Conservation (phyloP, 2,113 vertebrate species). For the Paraplagusia blochii region DNA sequence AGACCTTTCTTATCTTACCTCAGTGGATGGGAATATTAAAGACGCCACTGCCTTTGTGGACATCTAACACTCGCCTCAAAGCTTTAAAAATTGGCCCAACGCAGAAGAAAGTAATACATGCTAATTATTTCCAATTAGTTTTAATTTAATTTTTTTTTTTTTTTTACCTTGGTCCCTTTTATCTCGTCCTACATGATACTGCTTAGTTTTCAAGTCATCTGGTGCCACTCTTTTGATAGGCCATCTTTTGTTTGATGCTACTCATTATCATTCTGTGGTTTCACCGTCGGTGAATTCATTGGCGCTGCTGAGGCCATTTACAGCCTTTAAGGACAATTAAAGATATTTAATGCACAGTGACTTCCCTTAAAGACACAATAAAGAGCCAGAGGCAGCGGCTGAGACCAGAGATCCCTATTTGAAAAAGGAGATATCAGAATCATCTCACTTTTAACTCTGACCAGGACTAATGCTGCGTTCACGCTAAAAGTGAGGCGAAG, state of each 20-base stretch:
- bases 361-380: conserved; percentile 40
- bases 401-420: conserved; percentile 10
- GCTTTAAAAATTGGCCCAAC: neutral
- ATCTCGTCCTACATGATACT: conserved; percentile 13
- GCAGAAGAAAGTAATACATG: neutral
- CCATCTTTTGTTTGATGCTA: conserved; percentile 45
- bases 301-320: conserved; percentile 63
- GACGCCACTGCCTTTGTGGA: too few relatives aligned
- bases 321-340: conserved; percentile 70
- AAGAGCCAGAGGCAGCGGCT: conserved; percentile 4
- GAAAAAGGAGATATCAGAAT: conserved; percentile 5
- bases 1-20: too few relatives aligned
- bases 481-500: too few relatives aligned
- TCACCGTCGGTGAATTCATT: conserved; percentile 42
- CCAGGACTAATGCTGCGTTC: too few relatives aligned
- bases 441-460: conserved; percentile 10
- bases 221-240: conserved; percentile 36
- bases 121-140: conserved; percentile 26
- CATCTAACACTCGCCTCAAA: neutral
- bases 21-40: too few relatives aligned
- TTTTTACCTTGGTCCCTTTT: conserved; percentile 22
- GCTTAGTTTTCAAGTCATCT: conserved; percentile 19
- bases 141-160: too few relatives aligned
- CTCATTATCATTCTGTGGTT: conserved; percentile 49
- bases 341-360: conserved; percentile 46